A percentile compares a stretch with the other conserved stretches of the same genome.
These are phyloP conservation scores for Capromys pilorides DNA, from an alignment of 2,797 vertebrate genomes.

Conservation along the genomic window DNA sequence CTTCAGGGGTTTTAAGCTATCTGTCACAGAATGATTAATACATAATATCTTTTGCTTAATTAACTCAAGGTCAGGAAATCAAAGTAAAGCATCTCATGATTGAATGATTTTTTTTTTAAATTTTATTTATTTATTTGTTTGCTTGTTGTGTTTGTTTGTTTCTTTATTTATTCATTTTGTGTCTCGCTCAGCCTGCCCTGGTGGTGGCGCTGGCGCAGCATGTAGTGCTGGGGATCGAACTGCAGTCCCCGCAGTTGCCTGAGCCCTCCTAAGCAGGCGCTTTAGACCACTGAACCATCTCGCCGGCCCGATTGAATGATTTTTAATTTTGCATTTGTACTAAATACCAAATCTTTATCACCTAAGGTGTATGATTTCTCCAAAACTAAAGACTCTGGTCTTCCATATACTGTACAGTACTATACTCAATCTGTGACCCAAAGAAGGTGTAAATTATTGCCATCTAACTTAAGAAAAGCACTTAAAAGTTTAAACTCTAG, in stretches of 20 bases:
- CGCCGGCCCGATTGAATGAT: no score
- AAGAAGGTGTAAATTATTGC: neutral
- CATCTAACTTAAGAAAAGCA: slow-evolving; percentile 35
- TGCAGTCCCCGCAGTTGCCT: no score
- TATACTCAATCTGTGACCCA: neutral
- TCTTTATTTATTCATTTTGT: no score
- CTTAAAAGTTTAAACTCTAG: neutral
- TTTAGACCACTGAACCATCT: no score
- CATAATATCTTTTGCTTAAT: slow-evolving; percentile 10
- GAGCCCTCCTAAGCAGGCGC: no score
- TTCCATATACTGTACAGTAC: neutral
- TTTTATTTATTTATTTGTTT: no score
- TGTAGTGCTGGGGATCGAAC: no score
- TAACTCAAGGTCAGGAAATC: neutral
- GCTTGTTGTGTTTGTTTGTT: no score
- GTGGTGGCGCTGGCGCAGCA: no score
- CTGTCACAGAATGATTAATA: slow-evolving; percentile 29
- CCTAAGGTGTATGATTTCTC: neutral
- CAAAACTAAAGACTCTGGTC: neutral
- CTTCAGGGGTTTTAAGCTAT: slow-evolving; percentile 17
- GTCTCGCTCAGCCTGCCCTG: no score
- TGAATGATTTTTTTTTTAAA: no score
- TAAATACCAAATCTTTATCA: slow-evolving; percentile 15
- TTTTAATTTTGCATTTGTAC: no score
- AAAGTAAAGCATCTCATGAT: neutral